Conservation (phyloP, 2,888 invertebrate species). For the Octodonta nipae region DNA sequence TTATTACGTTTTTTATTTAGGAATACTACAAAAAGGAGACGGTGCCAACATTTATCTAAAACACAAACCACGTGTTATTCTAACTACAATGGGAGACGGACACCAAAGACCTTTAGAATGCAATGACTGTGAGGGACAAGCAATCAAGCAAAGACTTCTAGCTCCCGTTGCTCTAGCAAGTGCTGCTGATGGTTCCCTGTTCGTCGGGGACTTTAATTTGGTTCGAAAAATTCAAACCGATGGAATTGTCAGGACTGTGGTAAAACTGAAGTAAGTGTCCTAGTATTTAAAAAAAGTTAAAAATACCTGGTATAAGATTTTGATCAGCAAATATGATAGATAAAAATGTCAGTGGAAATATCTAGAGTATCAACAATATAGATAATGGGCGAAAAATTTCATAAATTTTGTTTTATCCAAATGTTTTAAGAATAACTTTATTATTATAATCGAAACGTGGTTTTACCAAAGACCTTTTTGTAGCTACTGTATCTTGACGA, state of each 20-base stretch:
- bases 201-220: constrained; percentile 90
- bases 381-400: too few species aligned
- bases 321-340: too few species aligned
- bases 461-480: too few species aligned
- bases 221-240: constrained; percentile 77
- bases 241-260: constrained; percentile 66
- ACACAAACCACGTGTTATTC: constrained; percentile 80
- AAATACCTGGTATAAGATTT: too few species aligned
- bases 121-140: constrained; percentile 64
- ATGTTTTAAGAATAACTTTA: too few species aligned
- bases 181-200: constrained; percentile 84
- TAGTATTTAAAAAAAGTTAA: too few species aligned
- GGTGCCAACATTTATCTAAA: constrained; percentile 90
- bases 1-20: constrained; percentile 33
- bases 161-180: constrained; percentile 88
- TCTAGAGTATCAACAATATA: too few species aligned
- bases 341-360: too few species aligned
- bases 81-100: constrained; percentile 84
- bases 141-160: constrained; percentile 65
- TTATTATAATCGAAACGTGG: too few species aligned
- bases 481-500: too few species aligned
- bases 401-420: too few species aligned
- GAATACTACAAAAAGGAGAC: constrained; percentile 93
- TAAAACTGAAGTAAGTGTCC: constrained; percentile 61
- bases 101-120: constrained; percentile 80